phyloP scores from a whole-genome alignment of 2,113 vertebrate species.

The Trinectes maculatus region DNA sequence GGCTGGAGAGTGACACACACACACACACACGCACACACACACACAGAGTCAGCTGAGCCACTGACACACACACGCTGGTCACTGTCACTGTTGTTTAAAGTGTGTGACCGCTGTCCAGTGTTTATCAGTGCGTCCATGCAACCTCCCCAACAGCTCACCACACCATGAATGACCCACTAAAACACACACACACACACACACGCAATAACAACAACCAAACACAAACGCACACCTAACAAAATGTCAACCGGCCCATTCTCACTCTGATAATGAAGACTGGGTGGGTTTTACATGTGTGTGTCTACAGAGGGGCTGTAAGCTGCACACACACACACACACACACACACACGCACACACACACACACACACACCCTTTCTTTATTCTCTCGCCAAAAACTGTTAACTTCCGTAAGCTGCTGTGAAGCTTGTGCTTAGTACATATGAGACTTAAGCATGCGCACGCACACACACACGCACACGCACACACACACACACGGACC shows the following conservation, averaged over 20 bases:
- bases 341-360: conserved; percentile 30
- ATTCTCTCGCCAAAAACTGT: conserved; percentile 69
- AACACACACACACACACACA: conserved; percentile 32
- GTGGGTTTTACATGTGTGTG: conserved; percentile 33
- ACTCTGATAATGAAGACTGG: conserved; percentile 69
- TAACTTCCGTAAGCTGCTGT: conserved; percentile 69
- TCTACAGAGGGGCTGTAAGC: conserved; percentile 14
- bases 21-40: neutral
- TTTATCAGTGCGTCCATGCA: conserved; percentile 71
- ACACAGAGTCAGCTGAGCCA: neutral
- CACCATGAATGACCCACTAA: conserved; percentile 78
- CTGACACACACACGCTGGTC: neutral
- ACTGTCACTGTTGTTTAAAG: conserved; percentile 61
- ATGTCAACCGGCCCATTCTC: conserved; percentile 66
- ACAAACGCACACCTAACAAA: conserved; percentile 32
- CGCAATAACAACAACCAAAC: conserved; percentile 26
- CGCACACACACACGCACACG: conserved; percentile 19
- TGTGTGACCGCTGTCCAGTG: conserved; percentile 73
- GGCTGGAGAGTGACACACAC: neutral
- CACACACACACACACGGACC: conserved; percentile 19
- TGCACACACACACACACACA: conserved; percentile 5
- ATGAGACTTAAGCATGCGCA: conserved; percentile 40
- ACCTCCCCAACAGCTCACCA: conserved; percentile 64
- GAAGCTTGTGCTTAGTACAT: conserved; percentile 55
- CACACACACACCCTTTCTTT: conserved; percentile 50